These are phyloP conservation scores for Petrolisthes cinctipes DNA, from an alignment of 2,888 invertebrate species.

Conservation along the genomic window DNA sequence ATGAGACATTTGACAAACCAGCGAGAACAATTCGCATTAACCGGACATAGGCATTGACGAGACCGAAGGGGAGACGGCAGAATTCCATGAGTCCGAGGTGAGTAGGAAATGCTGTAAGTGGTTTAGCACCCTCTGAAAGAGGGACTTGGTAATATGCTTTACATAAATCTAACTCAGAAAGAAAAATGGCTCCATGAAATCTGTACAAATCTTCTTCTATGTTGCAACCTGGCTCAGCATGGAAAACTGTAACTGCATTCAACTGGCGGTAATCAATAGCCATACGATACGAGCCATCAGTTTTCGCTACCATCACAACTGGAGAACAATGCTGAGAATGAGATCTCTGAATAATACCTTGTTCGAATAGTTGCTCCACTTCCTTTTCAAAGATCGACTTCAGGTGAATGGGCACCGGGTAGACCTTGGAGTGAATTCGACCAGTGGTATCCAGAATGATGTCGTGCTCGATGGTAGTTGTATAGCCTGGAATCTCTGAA, in stretches of 20 bases:
- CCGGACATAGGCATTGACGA: no score
- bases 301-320: no score
- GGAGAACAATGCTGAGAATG: no score
- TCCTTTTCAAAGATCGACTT: no score
- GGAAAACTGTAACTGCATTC: constrained; percentile 19
- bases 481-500: not conserved
- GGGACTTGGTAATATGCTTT: constrained; percentile 14
- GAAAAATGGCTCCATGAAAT: constrained; percentile 6
- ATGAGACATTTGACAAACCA: no score
- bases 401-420: no score
- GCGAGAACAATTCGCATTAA: no score
- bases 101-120: not conserved
- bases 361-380: no score
- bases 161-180: constrained; percentile 37
- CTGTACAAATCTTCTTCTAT: constrained; percentile 27
- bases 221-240: constrained; percentile 36
- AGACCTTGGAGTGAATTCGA: not conserved
- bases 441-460: constrained; percentile 9
- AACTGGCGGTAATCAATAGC: not conserved
- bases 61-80: no score
- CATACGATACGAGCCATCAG: no score
- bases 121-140: no score
- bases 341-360: no score
- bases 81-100: not conserved
- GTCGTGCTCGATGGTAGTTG: not conserved